phyloP scores from a whole-genome alignment of 2,888 invertebrate species.

The Antitype chi region DNA sequence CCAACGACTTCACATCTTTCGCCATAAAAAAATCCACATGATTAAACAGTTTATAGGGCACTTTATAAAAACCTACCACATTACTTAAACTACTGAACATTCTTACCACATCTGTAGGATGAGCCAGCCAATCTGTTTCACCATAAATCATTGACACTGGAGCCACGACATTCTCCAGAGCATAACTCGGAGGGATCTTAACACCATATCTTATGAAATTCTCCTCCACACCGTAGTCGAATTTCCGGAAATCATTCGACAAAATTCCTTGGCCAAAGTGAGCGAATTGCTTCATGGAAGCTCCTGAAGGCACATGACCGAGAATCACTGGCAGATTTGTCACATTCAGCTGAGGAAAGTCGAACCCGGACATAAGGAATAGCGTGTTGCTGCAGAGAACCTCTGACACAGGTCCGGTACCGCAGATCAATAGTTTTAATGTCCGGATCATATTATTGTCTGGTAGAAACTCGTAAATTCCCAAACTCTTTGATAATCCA shows the following conservation, averaged over 20 bases:
- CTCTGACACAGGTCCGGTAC: conserved; percentile 81
- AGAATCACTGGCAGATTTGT: conserved; percentile 90
- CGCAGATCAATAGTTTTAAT: conserved; percentile 86
- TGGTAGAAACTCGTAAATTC: conserved; percentile 92
- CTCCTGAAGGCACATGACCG: conserved; percentile 89
- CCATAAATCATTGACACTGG: conserved; percentile 82
- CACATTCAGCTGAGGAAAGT: conserved; percentile 90
- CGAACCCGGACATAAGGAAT: conserved; percentile 91
- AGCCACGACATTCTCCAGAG: conserved; percentile 72
- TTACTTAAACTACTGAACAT: conserved; percentile 88
- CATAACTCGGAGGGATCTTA: conserved; percentile 76
- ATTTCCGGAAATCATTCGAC: conserved; percentile 77
- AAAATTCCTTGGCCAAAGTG: conserved; percentile 89
- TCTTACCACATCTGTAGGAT: conserved; percentile 89
- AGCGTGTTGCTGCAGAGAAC: conserved; percentile 90
- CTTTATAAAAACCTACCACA: conserved; percentile 88
- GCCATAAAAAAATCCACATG: conserved; percentile 83
- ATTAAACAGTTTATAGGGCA: conserved; percentile 87
- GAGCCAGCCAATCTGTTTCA: conserved; percentile 92
- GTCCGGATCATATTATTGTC: conserved; percentile 86
- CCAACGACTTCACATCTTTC: conserved; percentile 77
- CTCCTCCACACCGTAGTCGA: conserved; percentile 76
- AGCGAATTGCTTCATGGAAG: conserved; percentile 87
- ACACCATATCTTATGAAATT: conserved; percentile 78
- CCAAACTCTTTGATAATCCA: conserved; percentile 78